Evolutionary conservation across 1,140 invertebrate species (phyloP), one percentile per base, ranked within the genome.

Genomic region (Pogonomyrmex barbatus): DNA sequence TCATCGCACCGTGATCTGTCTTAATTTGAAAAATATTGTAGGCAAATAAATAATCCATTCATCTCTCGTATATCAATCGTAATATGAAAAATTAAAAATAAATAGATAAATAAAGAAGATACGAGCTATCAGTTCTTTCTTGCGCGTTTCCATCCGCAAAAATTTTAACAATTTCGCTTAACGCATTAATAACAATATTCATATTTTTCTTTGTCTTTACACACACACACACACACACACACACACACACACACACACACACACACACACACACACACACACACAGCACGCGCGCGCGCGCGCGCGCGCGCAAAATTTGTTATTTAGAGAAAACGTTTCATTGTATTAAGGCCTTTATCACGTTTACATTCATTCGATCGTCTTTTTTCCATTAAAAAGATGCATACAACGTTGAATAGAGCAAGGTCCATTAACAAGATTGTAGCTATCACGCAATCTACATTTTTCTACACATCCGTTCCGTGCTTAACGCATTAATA

Each of bases 351-450:
- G 24, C 45, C 60, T 45, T 54, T 39, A 67, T 67, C 36, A n/a
- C 56, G 14, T 33, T 39, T 54, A 17, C 42, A 58, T 47, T 47
- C 17, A 47, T 70, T 70, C 14, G 42, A 4, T 3, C 9, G 24
- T 45, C 2, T 12, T 36, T 50, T 12, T 47, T 47, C 4, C 36
- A 54, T 67, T 50, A 58, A 71, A 24, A 5, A 71, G 5, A 71
- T 47, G 79, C 5, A 50, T 24, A 45, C 4, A 17, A 33, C 24
- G 33, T 47, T 12, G 24, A 71, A n/a, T 82, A 47, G n/a, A 47
- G 30, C 68, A 56, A 50, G 24, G 24, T 82, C 39, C 39, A 82
- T 82, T 82, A 82, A 56, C 39, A 68, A 33, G 33, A 75, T 75
- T 83, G 54, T 39, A 47, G 73, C 50, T 75, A 47, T 83, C 54